Conservation (phyloP, 2,888 invertebrate species). For the Thera obeliscata region DNA sequence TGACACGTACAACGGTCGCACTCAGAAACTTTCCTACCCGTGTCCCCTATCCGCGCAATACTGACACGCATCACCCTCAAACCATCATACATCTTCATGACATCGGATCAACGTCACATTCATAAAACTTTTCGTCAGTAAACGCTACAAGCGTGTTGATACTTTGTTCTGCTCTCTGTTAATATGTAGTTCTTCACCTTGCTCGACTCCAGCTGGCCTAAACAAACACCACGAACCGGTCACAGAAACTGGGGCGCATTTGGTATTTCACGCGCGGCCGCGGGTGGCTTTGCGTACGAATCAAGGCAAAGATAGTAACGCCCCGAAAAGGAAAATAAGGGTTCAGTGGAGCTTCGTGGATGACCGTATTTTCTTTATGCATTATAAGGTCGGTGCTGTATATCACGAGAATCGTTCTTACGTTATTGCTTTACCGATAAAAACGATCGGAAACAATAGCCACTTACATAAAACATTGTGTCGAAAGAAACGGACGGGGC, state of each 20-base stretch:
- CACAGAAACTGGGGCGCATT: conserved; percentile 80
- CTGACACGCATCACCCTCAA: conserved; percentile 53
- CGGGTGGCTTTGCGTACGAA: conserved; percentile 76
- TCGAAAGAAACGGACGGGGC: conserved; percentile 50
- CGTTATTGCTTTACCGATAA: conserved; percentile 70
- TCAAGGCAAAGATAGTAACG: conserved; percentile 78
- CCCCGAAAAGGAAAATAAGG: conserved; percentile 80
- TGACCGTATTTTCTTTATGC: conserved; percentile 77
- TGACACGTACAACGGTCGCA: conserved; percentile 58
- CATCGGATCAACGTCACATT: conserved; percentile 57
- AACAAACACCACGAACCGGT: conserved; percentile 80
- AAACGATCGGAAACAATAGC: conserved; percentile 70
- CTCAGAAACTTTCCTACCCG: conserved; percentile 59
- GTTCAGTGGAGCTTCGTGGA: conserved; percentile 74
- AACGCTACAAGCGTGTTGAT: conserved; percentile 60
- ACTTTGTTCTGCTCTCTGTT: conserved; percentile 65
- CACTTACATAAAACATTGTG: conserved; percentile 66
- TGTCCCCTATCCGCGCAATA: conserved; percentile 58
- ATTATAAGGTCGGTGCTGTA: conserved; percentile 71
- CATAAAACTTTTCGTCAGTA: conserved; percentile 52
- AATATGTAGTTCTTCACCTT: conserved; percentile 76
- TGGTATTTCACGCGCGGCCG: conserved; percentile 82
- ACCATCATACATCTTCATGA: conserved; percentile 52
- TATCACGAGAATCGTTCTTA: conserved; percentile 69
- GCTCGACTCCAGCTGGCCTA: conserved; percentile 70